Percentiles rank a stretch among this genome's conserved stretches.
Evolutionary conservation across 2,888 invertebrate species (phyloP).

Genomic region (Eledona agricola): DNA sequence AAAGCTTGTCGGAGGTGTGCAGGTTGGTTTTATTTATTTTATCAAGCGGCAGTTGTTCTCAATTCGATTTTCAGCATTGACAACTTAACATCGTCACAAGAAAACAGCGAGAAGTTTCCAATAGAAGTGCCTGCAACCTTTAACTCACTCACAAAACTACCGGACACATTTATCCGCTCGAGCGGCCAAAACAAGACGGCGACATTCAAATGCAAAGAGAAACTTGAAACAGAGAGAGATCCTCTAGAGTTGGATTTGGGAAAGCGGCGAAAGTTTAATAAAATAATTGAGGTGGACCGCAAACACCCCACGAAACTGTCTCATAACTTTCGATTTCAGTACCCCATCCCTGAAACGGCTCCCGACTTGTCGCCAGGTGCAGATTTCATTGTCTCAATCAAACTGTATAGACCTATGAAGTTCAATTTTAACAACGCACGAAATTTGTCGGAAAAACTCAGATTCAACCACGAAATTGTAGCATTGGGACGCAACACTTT

Average conservation of each 20-base stretch:
- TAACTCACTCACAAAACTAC: conserved; percentile 22
- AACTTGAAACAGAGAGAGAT: neutral
- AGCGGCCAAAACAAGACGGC: too few species aligned
- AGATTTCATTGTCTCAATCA: conserved; percentile 47
- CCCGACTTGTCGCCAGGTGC: conserved; percentile 44
- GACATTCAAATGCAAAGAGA: neutral
- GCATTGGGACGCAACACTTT: conserved; percentile 75
- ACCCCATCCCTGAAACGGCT: neutral
- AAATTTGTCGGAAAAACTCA: conserved; percentile 53
- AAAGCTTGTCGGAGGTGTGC: conserved; percentile 22
- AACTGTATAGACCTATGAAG: conserved; percentile 47
- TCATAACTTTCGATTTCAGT: conserved; percentile 17
- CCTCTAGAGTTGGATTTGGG: conserved; percentile 6
- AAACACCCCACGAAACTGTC: too few species aligned
- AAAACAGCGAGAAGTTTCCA: conserved; percentile 29
- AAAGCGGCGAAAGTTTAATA: neutral
- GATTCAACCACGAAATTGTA: conserved; percentile 67
- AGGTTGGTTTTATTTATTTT: conserved; percentile 19
- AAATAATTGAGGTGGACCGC: conserved; percentile 1
- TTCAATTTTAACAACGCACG: conserved; percentile 35
- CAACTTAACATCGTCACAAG: conserved; percentile 27
- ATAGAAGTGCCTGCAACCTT: conserved; percentile 8
- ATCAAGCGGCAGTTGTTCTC: too few species aligned
- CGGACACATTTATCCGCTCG: neutral
- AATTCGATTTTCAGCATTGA: conserved; percentile 22